Evolutionary conservation across 2,113 vertebrate species (phyloP), one percentile per base, ranked within the genome.

Genomic region (Hypanus sabinus): DNA sequence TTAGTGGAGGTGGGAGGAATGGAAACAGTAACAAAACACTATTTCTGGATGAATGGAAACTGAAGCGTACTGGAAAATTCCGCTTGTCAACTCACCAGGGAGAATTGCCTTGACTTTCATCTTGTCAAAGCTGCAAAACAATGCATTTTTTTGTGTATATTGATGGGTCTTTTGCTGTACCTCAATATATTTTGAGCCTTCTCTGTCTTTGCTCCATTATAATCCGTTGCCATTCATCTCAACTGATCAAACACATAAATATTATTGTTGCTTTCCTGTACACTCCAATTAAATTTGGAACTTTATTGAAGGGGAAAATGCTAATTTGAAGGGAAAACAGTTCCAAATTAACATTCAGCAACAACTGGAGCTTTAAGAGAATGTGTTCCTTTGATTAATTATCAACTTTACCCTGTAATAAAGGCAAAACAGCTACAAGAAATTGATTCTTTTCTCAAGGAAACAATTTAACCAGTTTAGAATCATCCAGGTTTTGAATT

Each of bases 401-500:
- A 85, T 85, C 81, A 85, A 55, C 55, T 60, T 57, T 55, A 83
- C 22, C 55, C 80, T 55, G 80, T 83, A 55, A 60, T 85, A 55
- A 85, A 85, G 55, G 55, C 24, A 24, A 24, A 57, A 27, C 22
- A 85, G 27, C 24, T 57, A 24, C 55, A 27, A 85, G 81, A 85
- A 85, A 85, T 85, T 55, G 81, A 60, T 85, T 60, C 22, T 85
- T 57, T 27, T 85, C 24, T 57, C 57, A 85, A 85, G 30, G 24
- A 60, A 85, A 27, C 55, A 55, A 57, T 55, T 46, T 83, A 85
- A 30, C 20, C 10, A 57, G 81, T 85, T 85, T 85, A 46, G 81
- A 60, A 85, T 57, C 55, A 85, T 85, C 22, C 81, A 85, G 24
- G 81, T 57, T 57, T 85, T 85, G 81, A 57, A 57, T 85, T 85